Evolutionary conservation across 2,888 invertebrate genomes (phyloP).

Genomic region (Cactoblastis cactorum): DNA sequence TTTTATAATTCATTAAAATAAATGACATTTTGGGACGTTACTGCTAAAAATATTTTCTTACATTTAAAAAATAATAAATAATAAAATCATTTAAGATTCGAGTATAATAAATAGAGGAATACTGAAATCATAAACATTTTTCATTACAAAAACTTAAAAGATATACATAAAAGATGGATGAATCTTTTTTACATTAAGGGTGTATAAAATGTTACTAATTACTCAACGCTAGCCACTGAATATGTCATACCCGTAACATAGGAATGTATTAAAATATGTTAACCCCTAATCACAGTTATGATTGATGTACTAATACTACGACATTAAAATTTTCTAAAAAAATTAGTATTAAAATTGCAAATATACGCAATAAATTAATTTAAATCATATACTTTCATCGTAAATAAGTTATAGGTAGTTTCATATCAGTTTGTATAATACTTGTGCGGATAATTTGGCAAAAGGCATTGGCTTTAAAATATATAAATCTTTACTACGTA

Average conservation of each 20-base stretch:
- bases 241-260: conserved; percentile 63
- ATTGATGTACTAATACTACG: conserved; percentile 33
- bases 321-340: neutral
- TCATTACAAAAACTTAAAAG: neutral
- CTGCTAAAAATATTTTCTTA: neutral
- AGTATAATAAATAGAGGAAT: conserved; percentile 12
- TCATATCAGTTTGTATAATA: conserved; percentile 1
- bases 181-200: neutral
- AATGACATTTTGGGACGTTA: neutral
- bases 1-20: neutral
- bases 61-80: neutral
- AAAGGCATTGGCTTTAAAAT: conserved; percentile 38
- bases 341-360: neutral
- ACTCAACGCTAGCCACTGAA: conserved; percentile 17
- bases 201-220: conserved; percentile 16
- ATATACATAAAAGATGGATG: neutral
- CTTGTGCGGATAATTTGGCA: conserved; percentile 39
- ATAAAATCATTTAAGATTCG: conserved; percentile 9
- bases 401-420: neutral
- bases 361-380: neutral
- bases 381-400: neutral
- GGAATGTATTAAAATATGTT: conserved; percentile 77
- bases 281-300: conserved; percentile 62
- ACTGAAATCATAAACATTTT: conserved; percentile 20
- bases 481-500: neutral